Evolutionary conservation across 2,888 invertebrate species (phyloP), one percentile per base, ranked within the genome.

Genomic region (Epistrophe grossulariae): DNA sequence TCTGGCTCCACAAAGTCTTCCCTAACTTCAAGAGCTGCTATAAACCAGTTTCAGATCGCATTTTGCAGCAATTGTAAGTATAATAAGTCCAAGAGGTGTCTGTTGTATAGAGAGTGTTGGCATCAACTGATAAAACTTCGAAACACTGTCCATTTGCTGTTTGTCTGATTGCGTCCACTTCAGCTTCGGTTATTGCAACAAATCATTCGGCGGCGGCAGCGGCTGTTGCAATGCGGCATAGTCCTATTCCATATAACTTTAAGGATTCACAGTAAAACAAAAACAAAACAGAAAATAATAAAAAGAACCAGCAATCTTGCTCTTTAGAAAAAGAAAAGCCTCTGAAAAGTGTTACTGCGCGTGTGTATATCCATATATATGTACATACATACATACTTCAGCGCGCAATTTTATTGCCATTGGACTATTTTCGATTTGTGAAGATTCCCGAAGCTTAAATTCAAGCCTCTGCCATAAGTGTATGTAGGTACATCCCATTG

Each of bases 121-220:
- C 74, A 79, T 79, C 82, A 79, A 87, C 87, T 87, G 87, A 87
- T 87, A 87, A 87, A 83, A 79, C 79, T 83, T 76, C 79, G 83
- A 87, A 87, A 83, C 87, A 87, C 83, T 76, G 87, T 87, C 83
- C 87, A 83, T 79, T 79, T 87, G 87, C 79, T 77, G 83, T 83
- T 83, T 87, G 87, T 83, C 79, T 87, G 87, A 83, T 87, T 87
- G 82, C 55, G 87, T 87, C 76, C 83, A 68, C 57, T 76, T 79
- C 83, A 87, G 87, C 79, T 87, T 83, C 71, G 43, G 76, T 87
- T 83, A 83, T 87, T 87, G 87, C 87, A 50, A 87, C 87, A 87
- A 87, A 83, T 87, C 87, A 87, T 87, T 87, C 66, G 83, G 71
- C 43, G n/a, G 28, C 40, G 10, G 28, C n/a, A n/a, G n/a, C n/a